Evolutionary conservation across 2,113 vertebrate genomes (phyloP), one percentile per base, ranked within the genome.

Genomic region (Ancistrus triradiatus): DNA sequence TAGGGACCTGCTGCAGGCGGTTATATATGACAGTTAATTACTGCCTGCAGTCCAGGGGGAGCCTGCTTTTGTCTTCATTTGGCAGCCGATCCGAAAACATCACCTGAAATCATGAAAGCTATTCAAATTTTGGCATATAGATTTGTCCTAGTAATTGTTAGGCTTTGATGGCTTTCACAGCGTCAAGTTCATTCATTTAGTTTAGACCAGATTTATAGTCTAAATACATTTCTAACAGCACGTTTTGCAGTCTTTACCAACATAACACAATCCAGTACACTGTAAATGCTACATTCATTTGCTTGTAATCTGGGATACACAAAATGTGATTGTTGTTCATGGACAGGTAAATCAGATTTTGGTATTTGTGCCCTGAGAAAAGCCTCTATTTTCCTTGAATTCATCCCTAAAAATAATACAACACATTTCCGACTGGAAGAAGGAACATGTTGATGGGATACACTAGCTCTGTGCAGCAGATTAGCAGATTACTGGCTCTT

Each of bases 401-500:
- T 53, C 48, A 33, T 13, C 22, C 28, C 24, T 43, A 59, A 60
- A n/a, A 60, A 77, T 79, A 73, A 69, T 62, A 62, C 49, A 27
- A 63, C 55, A 79, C 78, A 81, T 78, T 76, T 71, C 83, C 73
- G 74, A 77, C 71, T 53, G 66, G 78, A 78, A 82, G 77, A 70
- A 69, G 68, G 80, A 79, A 78, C 78, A 62, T 66, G 70, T 69
- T 77, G 27, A 57, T 66, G 70, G 66, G 56, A 50, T 68, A 58
- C 59, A 59, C 57, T 68, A 59, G 69, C 77, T 78, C 76, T 78
- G 76, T 77, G 73, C 73, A 66, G 76, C 76, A 85, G 84, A 87
- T 86, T 86, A 87, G 82, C 77, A 81, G 83, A 87, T 86, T 87
- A 88, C 78, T 81, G 72, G 81, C 75, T 65, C 44, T 85, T 63